A percentile compares a stretch with the other conserved stretches of the same genome.
Evolutionary conservation across 2,888 invertebrate genomes (phyloP).

Genomic region (Lathronympha strigana): DNA sequence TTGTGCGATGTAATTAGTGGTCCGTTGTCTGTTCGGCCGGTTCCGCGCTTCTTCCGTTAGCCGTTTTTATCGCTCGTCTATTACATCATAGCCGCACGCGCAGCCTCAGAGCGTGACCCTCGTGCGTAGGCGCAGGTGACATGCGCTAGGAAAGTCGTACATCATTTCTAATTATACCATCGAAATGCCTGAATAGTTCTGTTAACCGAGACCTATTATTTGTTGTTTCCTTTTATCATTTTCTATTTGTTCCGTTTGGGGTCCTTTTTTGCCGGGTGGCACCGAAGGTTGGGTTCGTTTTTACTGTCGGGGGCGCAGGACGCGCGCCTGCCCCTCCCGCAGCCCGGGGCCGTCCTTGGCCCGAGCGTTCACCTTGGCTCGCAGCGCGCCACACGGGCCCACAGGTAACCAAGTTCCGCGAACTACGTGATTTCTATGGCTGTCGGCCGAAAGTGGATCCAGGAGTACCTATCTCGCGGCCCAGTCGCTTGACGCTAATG

Average conservation of each 20-base stretch:
- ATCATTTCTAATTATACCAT: conserved; percentile 63
- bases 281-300: conserved; percentile 77
- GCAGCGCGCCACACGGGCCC: conserved; percentile 75
- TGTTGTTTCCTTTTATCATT: conserved; percentile 73
- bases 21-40: conserved; percentile 61
- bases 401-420: conserved; percentile 84
- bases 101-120: conserved; percentile 66
- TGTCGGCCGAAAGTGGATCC: conserved; percentile 76
- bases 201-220: conserved; percentile 76
- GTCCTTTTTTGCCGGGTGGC: conserved; percentile 78
- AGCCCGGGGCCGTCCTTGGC: conserved; percentile 80
- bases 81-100: conserved; percentile 72
- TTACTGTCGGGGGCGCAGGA: conserved; percentile 63
- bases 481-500: conserved; percentile 65
- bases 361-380: conserved; percentile 83
- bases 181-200: conserved; percentile 69
- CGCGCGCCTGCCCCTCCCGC: conserved; percentile 71
- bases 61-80: conserved; percentile 66
- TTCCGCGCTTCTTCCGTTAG: conserved; percentile 75
- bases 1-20: conserved; percentile 62
- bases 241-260: conserved; percentile 81
- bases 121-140: conserved; percentile 79
- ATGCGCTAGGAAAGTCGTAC: conserved; percentile 64
- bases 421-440: conserved; percentile 83
- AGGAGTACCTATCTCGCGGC: conserved; percentile 61